Evolutionary conservation across 2,888 invertebrate genomes (phyloP).

Genomic region (Lithophane leautieri): DNA sequence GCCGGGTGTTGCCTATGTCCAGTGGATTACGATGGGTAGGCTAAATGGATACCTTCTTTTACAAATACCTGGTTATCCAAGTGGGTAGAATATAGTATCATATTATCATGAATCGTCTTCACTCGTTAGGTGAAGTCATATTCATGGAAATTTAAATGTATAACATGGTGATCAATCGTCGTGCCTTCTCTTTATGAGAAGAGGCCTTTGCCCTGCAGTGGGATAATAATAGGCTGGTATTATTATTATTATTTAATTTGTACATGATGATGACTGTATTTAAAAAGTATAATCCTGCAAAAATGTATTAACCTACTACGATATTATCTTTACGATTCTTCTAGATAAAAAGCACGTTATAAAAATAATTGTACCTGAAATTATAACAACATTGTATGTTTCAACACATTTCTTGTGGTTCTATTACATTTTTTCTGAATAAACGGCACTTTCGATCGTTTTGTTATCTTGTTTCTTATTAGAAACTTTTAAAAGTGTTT

Average conservation of each 20-base stretch:
- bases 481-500: constrained; percentile 30
- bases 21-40: not conserved
- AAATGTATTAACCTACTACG: constrained; percentile 9
- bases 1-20: not conserved
- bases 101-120: not conserved
- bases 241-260: not conserved
- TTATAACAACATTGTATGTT: constrained; percentile 5
- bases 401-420: constrained; percentile 20
- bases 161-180: too few relatives aligned
- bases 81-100: not conserved
- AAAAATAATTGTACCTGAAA: not conserved
- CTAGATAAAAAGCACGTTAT: not conserved
- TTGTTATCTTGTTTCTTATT: constrained; percentile 23
- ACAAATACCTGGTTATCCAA: not conserved
- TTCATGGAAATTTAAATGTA: not conserved
- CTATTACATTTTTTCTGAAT: constrained; percentile 27
- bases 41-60: not conserved
- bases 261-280: not conserved
- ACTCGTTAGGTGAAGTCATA: not conserved
- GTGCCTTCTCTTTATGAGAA: too few relatives aligned
- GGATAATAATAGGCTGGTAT: too few relatives aligned
- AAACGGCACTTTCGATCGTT: constrained; percentile 35
- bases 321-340: constrained; percentile 30
- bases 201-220: too few relatives aligned
- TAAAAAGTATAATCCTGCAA: not conserved